phyloP scores from a whole-genome alignment of 1,140 invertebrate species.

The Sinella curviseta region DNA sequence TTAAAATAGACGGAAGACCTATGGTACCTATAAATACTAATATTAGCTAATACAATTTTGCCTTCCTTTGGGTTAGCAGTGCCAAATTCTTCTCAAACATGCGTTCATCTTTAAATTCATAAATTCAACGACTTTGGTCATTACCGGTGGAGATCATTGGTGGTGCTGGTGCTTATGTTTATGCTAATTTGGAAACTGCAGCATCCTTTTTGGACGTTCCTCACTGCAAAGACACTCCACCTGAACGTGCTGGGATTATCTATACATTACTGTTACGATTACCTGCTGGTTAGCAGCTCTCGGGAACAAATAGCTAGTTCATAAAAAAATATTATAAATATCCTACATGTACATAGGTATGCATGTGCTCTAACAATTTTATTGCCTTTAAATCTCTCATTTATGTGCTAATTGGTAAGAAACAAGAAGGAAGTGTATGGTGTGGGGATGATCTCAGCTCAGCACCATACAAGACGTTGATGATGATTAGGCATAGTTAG shows the following conservation, averaged over 20 bases:
- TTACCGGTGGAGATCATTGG: not conserved
- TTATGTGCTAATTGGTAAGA: conserved; percentile 24
- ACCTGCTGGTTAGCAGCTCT: not conserved
- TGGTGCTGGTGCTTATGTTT: too few species aligned
- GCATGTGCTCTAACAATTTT: not conserved
- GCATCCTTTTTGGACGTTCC: not conserved
- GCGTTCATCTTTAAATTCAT: not conserved
- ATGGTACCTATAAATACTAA: too few species aligned
- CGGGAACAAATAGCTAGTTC: not conserved
- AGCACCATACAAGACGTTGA: not conserved
- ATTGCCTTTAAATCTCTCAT: conserved; percentile 27
- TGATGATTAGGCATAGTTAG: too few species aligned
- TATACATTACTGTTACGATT: not conserved
- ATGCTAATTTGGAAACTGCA: not conserved
- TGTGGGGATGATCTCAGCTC: conserved; percentile 3
- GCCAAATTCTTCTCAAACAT: too few species aligned
- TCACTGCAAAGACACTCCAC: not conserved
- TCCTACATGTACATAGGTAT: not conserved
- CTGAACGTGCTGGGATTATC: not conserved
- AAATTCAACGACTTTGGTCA: not conserved
- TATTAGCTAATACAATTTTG: not conserved
- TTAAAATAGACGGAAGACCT: too few species aligned
- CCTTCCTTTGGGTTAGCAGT: not conserved
- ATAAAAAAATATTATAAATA: not conserved
- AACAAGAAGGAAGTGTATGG: not conserved